These are phyloP conservation scores for Spinibarbus caldwelli DNA, from an alignment of 2,797 vertebrate genomes.

Conservation along the genomic window DNA sequence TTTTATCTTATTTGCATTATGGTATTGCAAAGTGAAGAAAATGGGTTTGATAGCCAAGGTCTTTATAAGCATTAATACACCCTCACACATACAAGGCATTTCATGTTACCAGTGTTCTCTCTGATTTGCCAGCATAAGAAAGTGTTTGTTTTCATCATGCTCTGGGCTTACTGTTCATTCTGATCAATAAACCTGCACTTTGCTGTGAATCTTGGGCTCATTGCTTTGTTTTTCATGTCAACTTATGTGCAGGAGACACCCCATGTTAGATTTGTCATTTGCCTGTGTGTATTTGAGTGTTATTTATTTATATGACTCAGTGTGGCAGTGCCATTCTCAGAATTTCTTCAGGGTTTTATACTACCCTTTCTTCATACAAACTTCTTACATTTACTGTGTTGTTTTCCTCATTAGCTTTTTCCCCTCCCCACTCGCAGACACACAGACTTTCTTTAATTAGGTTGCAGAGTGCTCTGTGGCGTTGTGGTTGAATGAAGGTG, in stretches of 20 bases:
- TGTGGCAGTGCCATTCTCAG: not conserved
- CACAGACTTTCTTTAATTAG: not conserved
- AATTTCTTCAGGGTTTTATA: not conserved
- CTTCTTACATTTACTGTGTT: not conserved
- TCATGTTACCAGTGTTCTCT: not conserved
- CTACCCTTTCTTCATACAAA: not conserved
- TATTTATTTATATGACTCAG: not conserved
- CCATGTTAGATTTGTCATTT: not conserved
- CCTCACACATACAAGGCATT: too few species aligned
- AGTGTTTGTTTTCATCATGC: not conserved
- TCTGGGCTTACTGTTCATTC: not conserved
- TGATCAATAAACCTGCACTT: not conserved
- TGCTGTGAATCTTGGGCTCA: not conserved
- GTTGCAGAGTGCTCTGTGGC: conserved; percentile 19
- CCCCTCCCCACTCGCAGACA: not conserved
- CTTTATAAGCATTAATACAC: not conserved
- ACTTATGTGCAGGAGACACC: not conserved
- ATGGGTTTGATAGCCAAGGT: too few species aligned
- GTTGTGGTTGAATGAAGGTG: conserved; percentile 11
- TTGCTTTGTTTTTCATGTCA: not conserved
- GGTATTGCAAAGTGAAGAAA: too few species aligned
- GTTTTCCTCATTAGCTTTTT: not conserved
- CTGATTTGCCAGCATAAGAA: not conserved
- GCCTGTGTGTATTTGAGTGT: not conserved
- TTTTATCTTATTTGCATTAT: not conserved